Evolutionary conservation across 2,113 vertebrate species (phyloP), one percentile per base, ranked within the genome.

Genomic region (Scartelaos histophorus): DNA sequence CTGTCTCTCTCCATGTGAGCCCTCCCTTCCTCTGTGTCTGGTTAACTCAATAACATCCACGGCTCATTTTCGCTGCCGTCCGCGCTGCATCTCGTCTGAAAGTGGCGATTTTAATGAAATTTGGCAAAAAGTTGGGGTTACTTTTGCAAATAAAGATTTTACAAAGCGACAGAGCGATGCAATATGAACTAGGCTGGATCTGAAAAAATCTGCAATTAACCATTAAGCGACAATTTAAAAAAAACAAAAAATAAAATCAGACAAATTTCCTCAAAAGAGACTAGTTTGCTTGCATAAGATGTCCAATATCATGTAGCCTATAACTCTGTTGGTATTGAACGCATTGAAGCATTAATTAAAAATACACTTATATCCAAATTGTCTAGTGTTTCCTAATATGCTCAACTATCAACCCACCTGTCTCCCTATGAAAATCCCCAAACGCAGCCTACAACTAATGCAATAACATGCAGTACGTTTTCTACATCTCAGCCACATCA

Each of bases 1-100:
- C 9, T 77, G 70, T 19, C 70, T 82, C 75, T 77, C 81, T 76
- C 75, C 76, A 34, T 29, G 56, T 75, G 79, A 75, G 70, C 71
- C 71, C 71, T 70, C 74, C 49, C 75, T 69, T 77, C 66, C 81
- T 16, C 75, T 86, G 81, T 74, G 74, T 90, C 87, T 89, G 73
- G 76, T 88, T 88, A 88, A 89, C 87, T 86, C 86, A 87, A 81
- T 86, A 85, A 87, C 85, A 83, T 79, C 87, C 82, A 71, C n/a
- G 61, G 10, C 35, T 64, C 29, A 38, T 10, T 64, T n/a, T 64
- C 21, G 34, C 34, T 10, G 61, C 19, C 34, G 1, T 38, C 34
- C 16, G n/a, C 61, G 34, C 17, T 58, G 80, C 80, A 82, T 78
- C 81, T 57, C 1, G 66, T 68, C 29, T 66, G 82, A 88, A 88